Evolutionary conservation across 2,797 vertebrate species (phyloP), one percentile per base, ranked within the genome.

Genomic region (Rallus crepitans): DNA sequence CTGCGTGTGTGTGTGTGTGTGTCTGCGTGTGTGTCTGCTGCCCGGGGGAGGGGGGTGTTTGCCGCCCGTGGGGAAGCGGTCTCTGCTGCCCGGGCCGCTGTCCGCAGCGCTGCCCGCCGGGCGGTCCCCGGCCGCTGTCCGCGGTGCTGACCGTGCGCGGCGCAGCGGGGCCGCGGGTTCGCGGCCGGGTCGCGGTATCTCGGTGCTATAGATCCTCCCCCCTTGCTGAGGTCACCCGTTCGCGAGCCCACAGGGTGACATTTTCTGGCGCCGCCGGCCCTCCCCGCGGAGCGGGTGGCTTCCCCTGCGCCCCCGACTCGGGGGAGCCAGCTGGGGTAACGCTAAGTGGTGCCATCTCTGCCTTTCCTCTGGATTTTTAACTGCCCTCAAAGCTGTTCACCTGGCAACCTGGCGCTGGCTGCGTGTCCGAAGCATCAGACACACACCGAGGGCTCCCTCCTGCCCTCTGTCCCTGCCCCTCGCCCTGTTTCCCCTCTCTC

Each of bases 171-270:
- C 52, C 27, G 30, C 33, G 30, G 21, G 81, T 77, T 96, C 95
- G 95, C 96, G 95, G 97, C 92, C 93, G 91, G 91, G 95, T 88
- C 94, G 97, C 77, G 96, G 94, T 96, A 85, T 97, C 97, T 94
- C 78, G 95, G 93, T 92, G 42, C 96, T 77, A 93, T 95, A 96
- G 97, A 92, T 97, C 96, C 94, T 95, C 72, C 69, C 8, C 9
- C 37, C 69, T 18, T 45, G 57, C 93, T 91, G 92, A 95, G 96
- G 92, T 94, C 95, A 94, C 94, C 69, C 47, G 96, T 98, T 97
- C 97, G 96, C 82, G 88, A 96, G 95, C 89, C 89, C 80, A 77
- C 87, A 52, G 87, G 94, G 96, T 87, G 92, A 94, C 97, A 97
- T 95, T 96, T 97, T 85, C 79, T 90, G 39, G 63, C 28, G 31